Base-by-base conservation (phyloP, 2,113 vertebrate genomes). In the Thryonomys swinderianus region DNA sequence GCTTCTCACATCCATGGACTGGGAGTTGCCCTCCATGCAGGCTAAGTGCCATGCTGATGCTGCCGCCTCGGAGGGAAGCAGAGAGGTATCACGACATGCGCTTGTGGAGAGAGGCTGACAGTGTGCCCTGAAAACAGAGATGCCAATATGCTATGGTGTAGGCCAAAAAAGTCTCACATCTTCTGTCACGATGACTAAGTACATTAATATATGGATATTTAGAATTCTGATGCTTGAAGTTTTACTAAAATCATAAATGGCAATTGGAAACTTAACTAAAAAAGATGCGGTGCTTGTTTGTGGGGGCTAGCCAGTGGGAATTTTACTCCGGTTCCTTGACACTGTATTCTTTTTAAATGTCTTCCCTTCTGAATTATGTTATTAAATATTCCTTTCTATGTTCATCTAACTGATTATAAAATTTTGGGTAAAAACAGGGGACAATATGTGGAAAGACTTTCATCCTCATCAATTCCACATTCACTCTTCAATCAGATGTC, bases 81-180 rank as follows among this genome's bases (percentile, higher is more conserved):
- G 9, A 59, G n/a, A 66, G 42, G 34, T 21, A 5, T 12, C 9
- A 16, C 0, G 30, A 30, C 8, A 5, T 0, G 0, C 14, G 13
- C 23, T 64, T 78, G 21, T 64, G 5, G 51, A 13, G 32, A 90
- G 57, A 37, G 3, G 27, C 34, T 90, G 16, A 9, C 0, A 62
- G 20, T 40, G 1, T 9, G 5, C 9, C 7, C 27, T 12, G 8
- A 42, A 66, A 57, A 27, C 8, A 61, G 21, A 51, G 11, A 11
- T 27, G 18, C 6, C 0, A 2, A 10, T 0, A 3, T 34, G 17
- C 25, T 11, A 21, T 20, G 5, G 40, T 20, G 1, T 4, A 51
- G 25, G 20, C 48, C 37, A 51, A 30, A 66, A 51, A 78, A 45
- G 6, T 27, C 20, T 73, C 59, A 51, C 69, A 34, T 7, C 2